phyloP scores from a whole-genome alignment of 1,140 invertebrate species.

The Oedothorax gibbosus region DNA sequence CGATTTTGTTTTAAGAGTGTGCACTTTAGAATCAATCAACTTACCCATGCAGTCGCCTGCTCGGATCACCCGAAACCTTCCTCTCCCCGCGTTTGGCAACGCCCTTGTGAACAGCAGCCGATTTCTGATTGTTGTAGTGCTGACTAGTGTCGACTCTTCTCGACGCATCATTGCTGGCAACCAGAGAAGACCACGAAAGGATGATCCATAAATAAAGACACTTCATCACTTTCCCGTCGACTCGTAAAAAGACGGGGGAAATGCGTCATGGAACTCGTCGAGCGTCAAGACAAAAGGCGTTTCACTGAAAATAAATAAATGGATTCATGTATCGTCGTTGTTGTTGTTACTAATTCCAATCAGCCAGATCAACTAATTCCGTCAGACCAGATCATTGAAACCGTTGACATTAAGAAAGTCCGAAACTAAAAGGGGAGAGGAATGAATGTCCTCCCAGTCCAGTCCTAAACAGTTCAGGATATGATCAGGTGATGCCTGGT shows the following conservation, averaged over 20 bases:
- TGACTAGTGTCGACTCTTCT: conserved; percentile 11
- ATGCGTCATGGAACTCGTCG: neutral
- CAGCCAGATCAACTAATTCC: no score
- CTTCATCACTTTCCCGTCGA: conserved; percentile 26
- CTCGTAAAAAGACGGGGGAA: neutral
- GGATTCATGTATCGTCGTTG: no score
- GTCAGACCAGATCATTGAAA: no score
- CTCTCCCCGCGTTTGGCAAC: conserved; percentile 35
- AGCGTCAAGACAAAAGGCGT: no score
- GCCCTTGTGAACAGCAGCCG: neutral
- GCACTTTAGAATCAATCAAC: neutral
- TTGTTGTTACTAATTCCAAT: no score
- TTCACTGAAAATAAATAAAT: no score
- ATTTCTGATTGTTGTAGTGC: conserved; percentile 27
- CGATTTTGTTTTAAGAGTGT: no score
- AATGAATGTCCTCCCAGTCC: no score
- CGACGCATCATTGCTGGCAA: conserved; percentile 21
- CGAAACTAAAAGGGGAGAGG: no score
- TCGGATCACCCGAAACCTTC: conserved; percentile 18
- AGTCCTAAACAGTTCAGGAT: no score
- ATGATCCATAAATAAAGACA: conserved; percentile 39
- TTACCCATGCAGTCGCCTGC: conserved; percentile 36
- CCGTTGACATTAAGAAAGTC: no score
- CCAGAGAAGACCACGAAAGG: neutral
- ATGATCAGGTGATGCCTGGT: no score